These are phyloP conservation scores for Caenorhabditis angaria DNA, from an alignment of 2,888 invertebrate genomes.

Conservation along the genomic window DNA sequence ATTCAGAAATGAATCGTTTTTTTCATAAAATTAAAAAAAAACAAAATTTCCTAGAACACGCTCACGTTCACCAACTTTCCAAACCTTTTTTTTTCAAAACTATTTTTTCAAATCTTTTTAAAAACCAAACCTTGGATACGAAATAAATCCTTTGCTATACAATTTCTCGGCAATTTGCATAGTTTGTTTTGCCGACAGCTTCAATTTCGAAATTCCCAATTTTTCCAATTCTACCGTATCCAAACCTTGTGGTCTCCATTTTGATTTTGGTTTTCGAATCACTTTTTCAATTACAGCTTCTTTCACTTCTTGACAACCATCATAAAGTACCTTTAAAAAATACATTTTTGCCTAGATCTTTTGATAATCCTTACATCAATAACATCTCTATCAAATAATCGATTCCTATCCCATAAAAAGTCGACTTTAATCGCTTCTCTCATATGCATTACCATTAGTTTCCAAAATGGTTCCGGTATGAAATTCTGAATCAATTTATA, in stretches of 20 bases:
- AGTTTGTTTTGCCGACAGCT: conserved; percentile 90
- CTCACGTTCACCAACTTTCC: too few relatives aligned
- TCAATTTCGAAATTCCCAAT: conserved; percentile 86
- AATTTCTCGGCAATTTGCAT: conserved; percentile 95
- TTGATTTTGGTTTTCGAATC: conserved; percentile 87
- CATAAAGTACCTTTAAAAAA: conserved; percentile 51
- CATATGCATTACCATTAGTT: conserved; percentile 77
- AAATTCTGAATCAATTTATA: conserved; percentile 76
- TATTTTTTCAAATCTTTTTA: too few relatives aligned
- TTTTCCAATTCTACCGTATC: conserved; percentile 98
- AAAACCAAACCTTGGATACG: conserved; percentile 83
- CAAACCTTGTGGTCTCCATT: conserved; percentile 91
- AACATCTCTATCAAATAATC: conserved; percentile 84
- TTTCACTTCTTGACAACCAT: conserved; percentile 55
- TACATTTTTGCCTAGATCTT: too few relatives aligned
- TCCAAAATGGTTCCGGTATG: conserved; percentile 93
- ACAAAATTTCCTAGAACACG: neutral
- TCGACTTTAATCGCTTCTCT: conserved; percentile 54
- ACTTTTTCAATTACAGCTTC: conserved; percentile 73
- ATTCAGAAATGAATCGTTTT: too few relatives aligned
- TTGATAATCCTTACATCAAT: conserved; percentile 77
- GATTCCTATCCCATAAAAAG: conserved; percentile 64
- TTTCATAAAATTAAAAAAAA: conserved; percentile 1
- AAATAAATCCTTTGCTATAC: conserved; percentile 92
- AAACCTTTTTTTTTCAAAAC: too few relatives aligned